A percentile compares a stretch with the other conserved stretches of the same genome.
Conservation (phyloP, 92 coral and sea anemone species). For the Micromussa lordhowensis region DNA sequence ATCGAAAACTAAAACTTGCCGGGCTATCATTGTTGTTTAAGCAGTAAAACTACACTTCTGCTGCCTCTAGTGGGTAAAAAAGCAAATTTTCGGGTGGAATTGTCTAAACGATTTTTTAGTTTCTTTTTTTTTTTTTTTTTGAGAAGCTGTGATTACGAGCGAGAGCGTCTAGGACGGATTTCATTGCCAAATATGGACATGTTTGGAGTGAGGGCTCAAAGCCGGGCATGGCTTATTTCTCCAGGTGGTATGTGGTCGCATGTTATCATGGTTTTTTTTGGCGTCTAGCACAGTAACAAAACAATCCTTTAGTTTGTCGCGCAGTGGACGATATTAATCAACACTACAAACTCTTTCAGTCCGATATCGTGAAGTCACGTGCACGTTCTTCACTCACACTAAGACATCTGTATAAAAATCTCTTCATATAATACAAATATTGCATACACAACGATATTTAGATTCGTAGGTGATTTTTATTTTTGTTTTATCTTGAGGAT, state of each 20-base stretch:
- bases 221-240: background rate
- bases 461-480: background rate
- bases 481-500: background rate
- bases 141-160: background rate
- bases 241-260: constrained; percentile 10
- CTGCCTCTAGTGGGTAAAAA: background rate
- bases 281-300: background rate
- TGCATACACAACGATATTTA: background rate
- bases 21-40: background rate
- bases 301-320: background rate
- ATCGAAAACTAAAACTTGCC: background rate
- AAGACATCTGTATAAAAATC: background rate
- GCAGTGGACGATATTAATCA: background rate
- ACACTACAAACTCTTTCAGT: background rate
- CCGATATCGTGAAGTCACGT: background rate
- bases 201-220: background rate
- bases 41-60: constrained; percentile 1
- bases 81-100: background rate
- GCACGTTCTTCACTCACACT: background rate
- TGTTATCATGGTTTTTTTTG: background rate
- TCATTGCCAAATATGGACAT: constrained; percentile 23
- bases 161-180: background rate
- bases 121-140: background rate
- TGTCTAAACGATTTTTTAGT: background rate
- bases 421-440: background rate